Conservation (phyloP, 1,140 invertebrate species). For the Drosophila oshimai region DNA sequence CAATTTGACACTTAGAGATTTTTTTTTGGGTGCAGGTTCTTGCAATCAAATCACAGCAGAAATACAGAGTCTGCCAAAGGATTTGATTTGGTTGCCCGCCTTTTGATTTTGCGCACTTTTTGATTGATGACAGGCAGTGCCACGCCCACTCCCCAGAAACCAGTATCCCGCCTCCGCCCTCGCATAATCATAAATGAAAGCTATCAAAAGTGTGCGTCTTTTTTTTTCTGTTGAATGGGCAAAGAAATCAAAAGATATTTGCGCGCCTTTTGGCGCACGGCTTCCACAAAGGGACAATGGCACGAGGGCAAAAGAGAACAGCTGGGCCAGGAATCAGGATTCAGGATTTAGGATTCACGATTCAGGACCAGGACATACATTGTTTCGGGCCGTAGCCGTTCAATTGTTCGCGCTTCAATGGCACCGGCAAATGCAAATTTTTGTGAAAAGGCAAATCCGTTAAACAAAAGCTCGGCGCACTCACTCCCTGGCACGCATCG, state of each 20-base stretch:
- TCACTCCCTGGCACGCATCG: slow-evolving; percentile 35
- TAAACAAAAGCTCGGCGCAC: slow-evolving; percentile 57
- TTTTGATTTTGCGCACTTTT: slow-evolving; percentile 79
- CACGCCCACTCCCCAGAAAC: slow-evolving; percentile 2
- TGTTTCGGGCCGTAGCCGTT: slow-evolving; percentile 27
- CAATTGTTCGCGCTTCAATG: slow-evolving; percentile 65
- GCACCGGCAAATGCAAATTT: slow-evolving; percentile 74
- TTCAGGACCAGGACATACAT: too few relatives aligned
- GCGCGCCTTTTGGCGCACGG: slow-evolving; percentile 73
- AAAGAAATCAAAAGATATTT: slow-evolving; percentile 74
- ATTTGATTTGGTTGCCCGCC: slow-evolving; percentile 18
- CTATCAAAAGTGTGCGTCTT: slow-evolving; percentile 71
- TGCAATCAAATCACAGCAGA: not conserved
- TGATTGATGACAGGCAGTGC: slow-evolving; percentile 70
- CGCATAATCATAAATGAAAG: slow-evolving; percentile 72
- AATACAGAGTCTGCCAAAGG: slow-evolving; percentile 8
- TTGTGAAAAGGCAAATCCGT: slow-evolving; percentile 44
- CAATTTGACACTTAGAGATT: too few relatives aligned
- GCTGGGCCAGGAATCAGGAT: slow-evolving; percentile 65
- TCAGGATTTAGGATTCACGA: too few relatives aligned
- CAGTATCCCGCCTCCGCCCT: not conserved
- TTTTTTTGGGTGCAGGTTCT: not conserved
- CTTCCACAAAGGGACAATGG: slow-evolving; percentile 66
- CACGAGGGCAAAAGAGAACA: slow-evolving; percentile 65
- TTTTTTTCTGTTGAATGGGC: slow-evolving; percentile 45